phyloP scores from a whole-genome alignment of 1,140 invertebrate species.

The Brachionus rubens region DNA sequence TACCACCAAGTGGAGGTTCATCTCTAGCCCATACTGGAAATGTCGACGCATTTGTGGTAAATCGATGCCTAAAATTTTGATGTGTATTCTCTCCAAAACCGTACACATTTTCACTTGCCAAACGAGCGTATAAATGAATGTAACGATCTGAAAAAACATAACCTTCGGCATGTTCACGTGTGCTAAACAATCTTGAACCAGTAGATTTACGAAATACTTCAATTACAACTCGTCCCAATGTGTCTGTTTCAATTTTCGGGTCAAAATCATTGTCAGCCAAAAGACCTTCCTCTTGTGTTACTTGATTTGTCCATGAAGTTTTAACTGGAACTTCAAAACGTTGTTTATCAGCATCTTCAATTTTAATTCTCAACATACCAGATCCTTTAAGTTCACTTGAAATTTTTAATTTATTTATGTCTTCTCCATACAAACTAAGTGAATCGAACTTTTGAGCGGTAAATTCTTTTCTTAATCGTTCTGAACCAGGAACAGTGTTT shows the following conservation, averaged over 20 bases:
- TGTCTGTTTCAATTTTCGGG: slow-evolving; percentile 21
- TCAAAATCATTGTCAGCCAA: slow-evolving; percentile 22
- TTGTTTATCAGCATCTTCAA: slow-evolving; percentile 52
- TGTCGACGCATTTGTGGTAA: slow-evolving; percentile 8
- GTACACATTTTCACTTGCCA: slow-evolving; percentile 44
- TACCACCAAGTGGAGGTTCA: slow-evolving; percentile 26
- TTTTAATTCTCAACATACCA: slow-evolving; percentile 48
- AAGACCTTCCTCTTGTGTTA: slow-evolving; percentile 7
- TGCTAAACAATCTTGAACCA: slow-evolving; percentile 19
- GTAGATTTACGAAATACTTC: slow-evolving; percentile 37
- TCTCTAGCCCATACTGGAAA: slow-evolving; percentile 38
- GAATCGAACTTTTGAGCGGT: background rate
- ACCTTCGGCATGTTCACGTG: slow-evolving; percentile 43
- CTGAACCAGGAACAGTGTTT: background rate
- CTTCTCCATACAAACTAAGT: slow-evolving; percentile 35
- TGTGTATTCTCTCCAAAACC: slow-evolving; percentile 46
- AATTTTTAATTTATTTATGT: slow-evolving; percentile 20
- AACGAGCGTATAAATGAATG: slow-evolving; percentile 47
- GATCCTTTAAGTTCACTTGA: slow-evolving; percentile 33
- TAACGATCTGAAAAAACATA: slow-evolving; percentile 46
- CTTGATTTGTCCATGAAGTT: slow-evolving; percentile 16
- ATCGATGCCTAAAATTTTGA: slow-evolving; percentile 35
- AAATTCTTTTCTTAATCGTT: slow-evolving; percentile 12
- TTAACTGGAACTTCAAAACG: slow-evolving; percentile 57
- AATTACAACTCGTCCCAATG: slow-evolving; percentile 9